A percentile compares a stretch with the other conserved stretches of the same genome.
These are phyloP conservation scores for Thysanoteuthis rhombus DNA, from an alignment of 2,888 invertebrate species.

Conservation along the genomic window DNA sequence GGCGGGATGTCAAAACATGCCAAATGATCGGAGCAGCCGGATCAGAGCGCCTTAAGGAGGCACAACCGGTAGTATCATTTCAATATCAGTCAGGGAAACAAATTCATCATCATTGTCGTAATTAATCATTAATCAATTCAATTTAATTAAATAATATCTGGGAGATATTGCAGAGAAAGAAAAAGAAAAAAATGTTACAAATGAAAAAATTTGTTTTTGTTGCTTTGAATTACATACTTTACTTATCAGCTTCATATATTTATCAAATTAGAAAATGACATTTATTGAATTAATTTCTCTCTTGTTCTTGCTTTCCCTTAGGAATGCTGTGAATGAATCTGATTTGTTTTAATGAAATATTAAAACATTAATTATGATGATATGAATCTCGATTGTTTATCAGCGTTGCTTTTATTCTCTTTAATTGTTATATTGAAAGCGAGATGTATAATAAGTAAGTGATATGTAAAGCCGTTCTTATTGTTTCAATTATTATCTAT, in stretches of 20 bases:
- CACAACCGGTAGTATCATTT: no score
- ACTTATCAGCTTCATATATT: not conserved
- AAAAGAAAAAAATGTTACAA: not conserved
- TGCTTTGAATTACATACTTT: not conserved
- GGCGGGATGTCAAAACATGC: no score
- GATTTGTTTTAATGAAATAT: not conserved
- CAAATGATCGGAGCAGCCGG: no score
- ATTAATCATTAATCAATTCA: not conserved
- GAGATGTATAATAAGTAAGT: no score
- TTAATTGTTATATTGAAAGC: no score
- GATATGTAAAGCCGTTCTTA: no score
- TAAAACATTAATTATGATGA: not conserved
- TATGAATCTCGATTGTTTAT: not conserved
- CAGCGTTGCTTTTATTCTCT: not conserved
- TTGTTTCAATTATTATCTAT: no score
- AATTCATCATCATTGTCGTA: not conserved
- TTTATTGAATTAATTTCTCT: not conserved
- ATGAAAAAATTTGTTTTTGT: not conserved
- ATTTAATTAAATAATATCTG: not conserved
- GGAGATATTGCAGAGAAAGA: not conserved
- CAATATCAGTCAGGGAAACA: not conserved
- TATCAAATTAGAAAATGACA: not conserved
- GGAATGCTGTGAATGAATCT: not conserved
- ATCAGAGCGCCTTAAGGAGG: no score
- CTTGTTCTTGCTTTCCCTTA: not conserved